Conservation (phyloP, 1,140 invertebrate species). For the Doryteuthis pealeii region DNA sequence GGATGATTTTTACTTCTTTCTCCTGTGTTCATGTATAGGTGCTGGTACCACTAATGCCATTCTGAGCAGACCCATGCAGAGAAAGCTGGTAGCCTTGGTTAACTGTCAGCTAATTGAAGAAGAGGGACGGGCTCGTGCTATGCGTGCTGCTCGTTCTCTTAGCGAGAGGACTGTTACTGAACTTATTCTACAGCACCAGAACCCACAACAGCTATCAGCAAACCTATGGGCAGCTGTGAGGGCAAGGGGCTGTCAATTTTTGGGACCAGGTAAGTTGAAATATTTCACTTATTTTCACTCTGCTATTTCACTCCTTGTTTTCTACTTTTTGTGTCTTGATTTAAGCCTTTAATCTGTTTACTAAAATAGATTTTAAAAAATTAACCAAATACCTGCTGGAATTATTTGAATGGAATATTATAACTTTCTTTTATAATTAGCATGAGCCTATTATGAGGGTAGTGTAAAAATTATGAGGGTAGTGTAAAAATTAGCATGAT, state of each 20-base stretch:
- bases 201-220: constrained; percentile 86
- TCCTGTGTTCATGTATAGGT: background rate
- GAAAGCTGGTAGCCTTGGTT: constrained; percentile 88
- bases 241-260: constrained; percentile 95
- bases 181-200: constrained; percentile 91
- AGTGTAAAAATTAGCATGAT: too few species aligned
- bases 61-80: constrained; percentile 90
- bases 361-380: too few species aligned
- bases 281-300: background rate
- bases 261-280: constrained; percentile 82
- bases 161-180: constrained; percentile 94
- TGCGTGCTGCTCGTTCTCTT: constrained; percentile 78
- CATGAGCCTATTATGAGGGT: too few species aligned
- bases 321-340: too few species aligned
- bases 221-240: constrained; percentile 97
- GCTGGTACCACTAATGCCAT: constrained; percentile 18
- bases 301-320: too few species aligned
- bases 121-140: constrained; percentile 76
- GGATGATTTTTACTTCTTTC: background rate
- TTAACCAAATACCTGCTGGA: too few species aligned
- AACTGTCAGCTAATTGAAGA: constrained; percentile 91
- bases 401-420: too few species aligned
- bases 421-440: too few species aligned
- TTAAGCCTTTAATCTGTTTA: too few species aligned
- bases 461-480: too few species aligned